Percentiles rank a stretch among this genome's conserved stretches.
Evolutionary conservation across 2,888 invertebrate species (phyloP).

Genomic region (Campopleginae sp.): DNA sequence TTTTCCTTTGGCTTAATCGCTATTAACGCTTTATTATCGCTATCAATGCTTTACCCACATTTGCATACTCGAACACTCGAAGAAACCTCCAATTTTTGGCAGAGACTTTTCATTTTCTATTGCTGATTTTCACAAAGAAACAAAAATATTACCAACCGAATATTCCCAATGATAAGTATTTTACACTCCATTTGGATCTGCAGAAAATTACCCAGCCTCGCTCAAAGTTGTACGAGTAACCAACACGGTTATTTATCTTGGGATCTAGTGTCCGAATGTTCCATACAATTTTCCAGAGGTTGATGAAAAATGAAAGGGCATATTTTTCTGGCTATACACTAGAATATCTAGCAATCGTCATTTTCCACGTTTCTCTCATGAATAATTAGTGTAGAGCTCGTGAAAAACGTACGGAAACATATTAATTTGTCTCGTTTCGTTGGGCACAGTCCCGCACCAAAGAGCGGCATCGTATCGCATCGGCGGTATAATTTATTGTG

Average conservation of each 20-base stretch:
- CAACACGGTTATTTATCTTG: too few relatives aligned
- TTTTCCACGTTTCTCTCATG: neutral
- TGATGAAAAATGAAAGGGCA: neutral
- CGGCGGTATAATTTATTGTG: neutral
- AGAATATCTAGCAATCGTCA: neutral
- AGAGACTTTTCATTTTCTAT: neutral
- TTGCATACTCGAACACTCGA: neutral
- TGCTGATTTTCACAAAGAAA: too few relatives aligned
- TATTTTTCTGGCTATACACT: neutral
- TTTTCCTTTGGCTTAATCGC: neutral
- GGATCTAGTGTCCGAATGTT: neutral
- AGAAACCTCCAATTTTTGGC: neutral
- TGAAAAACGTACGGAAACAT: neutral
- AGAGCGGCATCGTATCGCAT: neutral
- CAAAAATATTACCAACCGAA: neutral
- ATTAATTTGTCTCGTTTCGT: neutral
- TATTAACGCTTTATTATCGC: too few relatives aligned
- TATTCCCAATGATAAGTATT: neutral
- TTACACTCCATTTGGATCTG: too few relatives aligned
- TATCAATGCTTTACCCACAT: neutral
- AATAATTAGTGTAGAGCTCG: neutral
- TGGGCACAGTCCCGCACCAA: neutral
- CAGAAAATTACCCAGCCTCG: too few relatives aligned
- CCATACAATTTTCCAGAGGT: neutral
- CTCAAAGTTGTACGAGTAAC: too few relatives aligned